These are phyloP conservation scores for Frankliniella intonsa DNA, from an alignment of 2,888 invertebrate species.

Conservation along the genomic window DNA sequence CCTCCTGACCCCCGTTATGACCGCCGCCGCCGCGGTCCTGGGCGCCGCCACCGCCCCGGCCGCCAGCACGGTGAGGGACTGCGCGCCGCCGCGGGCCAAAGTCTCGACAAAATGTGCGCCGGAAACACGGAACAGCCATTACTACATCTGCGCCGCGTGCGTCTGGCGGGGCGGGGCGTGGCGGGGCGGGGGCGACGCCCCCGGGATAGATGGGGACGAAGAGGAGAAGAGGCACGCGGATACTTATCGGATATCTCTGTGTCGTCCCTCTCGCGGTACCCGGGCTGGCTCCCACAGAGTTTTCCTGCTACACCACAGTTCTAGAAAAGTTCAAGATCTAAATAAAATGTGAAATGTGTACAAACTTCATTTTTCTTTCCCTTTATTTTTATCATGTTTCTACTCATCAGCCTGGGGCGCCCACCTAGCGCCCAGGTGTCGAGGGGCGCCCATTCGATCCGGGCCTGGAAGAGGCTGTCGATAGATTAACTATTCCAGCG, in stretches of 20 bases:
- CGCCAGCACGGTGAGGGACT: no score
- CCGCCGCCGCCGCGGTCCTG: neutral
- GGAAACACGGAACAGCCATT: slow-evolving; percentile 22
- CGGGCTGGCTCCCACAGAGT: neutral
- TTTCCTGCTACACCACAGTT: neutral
- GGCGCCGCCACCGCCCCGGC: no score
- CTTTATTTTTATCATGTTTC: neutral
- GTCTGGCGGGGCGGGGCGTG: neutral
- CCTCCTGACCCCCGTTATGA: neutral
- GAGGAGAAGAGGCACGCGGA: neutral
- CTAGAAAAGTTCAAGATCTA: neutral
- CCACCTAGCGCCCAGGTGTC: neutral
- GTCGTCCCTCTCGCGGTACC: neutral
- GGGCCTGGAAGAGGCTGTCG: neutral
- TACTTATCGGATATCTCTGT: neutral
- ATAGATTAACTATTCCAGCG: neutral
- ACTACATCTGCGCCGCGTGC: neutral
- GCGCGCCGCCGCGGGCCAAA: neutral
- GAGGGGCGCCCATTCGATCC: neutral
- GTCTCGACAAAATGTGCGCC: neutral
- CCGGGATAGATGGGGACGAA: neutral
- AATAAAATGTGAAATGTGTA: no score
- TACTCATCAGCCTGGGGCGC: neutral
- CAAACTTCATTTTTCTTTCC: neutral
- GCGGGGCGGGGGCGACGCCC: neutral